A percentile compares a stretch with the other conserved stretches of the same genome.
These are phyloP conservation scores for Cordilura impudica DNA, from an alignment of 2,888 invertebrate genomes.

Conservation along the genomic window DNA sequence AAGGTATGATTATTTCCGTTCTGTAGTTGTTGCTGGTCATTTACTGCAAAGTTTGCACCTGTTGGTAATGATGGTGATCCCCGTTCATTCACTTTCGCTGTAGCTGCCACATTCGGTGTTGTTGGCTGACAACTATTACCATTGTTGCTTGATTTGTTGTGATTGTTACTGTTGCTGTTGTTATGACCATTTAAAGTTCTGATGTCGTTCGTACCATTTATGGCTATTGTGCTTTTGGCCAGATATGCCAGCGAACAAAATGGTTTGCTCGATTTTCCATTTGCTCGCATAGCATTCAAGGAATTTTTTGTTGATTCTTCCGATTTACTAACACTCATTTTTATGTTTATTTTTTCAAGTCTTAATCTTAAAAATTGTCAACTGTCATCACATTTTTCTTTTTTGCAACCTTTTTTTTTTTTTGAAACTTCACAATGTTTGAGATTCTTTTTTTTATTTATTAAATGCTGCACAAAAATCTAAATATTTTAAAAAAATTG, in stretches of 20 bases:
- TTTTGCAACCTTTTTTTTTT: background rate
- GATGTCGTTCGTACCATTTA: slow-evolving; percentile 62
- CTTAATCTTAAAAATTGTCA: background rate
- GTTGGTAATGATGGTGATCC: slow-evolving; percentile 65
- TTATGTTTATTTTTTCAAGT: slow-evolving; percentile 4
- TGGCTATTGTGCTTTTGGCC: slow-evolving; percentile 66
- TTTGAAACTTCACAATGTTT: slow-evolving; percentile 3
- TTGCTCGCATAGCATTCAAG: slow-evolving; percentile 35
- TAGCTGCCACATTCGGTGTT: slow-evolving; percentile 64
- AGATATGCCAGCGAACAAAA: slow-evolving; percentile 67
- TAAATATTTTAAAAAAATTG: too few species aligned
- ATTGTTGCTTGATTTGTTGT: slow-evolving; percentile 22
- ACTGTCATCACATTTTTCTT: background rate
- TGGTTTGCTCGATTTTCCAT: slow-evolving; percentile 61
- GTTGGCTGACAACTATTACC: slow-evolving; percentile 46
- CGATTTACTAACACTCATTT: slow-evolving; percentile 57
- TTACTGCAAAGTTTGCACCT: slow-evolving; percentile 60
- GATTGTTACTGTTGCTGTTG: slow-evolving; percentile 33
- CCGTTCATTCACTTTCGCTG: slow-evolving; percentile 65
- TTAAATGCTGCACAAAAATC: background rate
- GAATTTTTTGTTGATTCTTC: slow-evolving; percentile 39
- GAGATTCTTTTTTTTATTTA: background rate
- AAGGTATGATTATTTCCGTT: slow-evolving; percentile 33
- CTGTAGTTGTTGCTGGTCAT: slow-evolving; percentile 33
- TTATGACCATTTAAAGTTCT: slow-evolving; percentile 59